Percentiles rank a stretch among this genome's conserved stretches.
Evolutionary conservation across 1,140 invertebrate genomes (phyloP).

Genomic region (Drosophila arawakana): DNA sequence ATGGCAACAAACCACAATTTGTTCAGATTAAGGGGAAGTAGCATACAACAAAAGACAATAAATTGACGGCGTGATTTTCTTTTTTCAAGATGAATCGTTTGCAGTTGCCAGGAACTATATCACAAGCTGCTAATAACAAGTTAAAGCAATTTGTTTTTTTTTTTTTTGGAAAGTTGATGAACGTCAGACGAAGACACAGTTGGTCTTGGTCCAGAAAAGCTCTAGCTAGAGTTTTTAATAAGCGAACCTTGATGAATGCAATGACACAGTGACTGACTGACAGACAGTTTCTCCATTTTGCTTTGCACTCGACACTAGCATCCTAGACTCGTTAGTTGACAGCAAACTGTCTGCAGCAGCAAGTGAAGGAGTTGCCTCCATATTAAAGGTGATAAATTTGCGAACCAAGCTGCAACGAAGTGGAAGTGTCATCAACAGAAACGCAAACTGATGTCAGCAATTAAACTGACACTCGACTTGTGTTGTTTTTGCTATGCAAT

Average conservation of each 20-base stretch:
- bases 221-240: constrained; percentile 68
- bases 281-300: constrained; percentile 6
- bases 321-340: constrained; percentile 42
- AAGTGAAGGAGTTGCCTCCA: constrained; percentile 1
- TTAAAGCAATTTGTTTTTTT: constrained; percentile 14
- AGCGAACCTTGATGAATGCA: constrained; percentile 70
- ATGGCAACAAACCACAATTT: constrained; percentile 25
- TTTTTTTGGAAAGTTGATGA: constrained; percentile 35
- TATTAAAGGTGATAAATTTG: constrained; percentile 65
- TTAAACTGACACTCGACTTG: constrained; percentile 47
- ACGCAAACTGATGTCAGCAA: constrained; percentile 44
- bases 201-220: constrained; percentile 24
- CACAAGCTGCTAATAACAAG: constrained; percentile 39
- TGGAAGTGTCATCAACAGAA: constrained; percentile 60
- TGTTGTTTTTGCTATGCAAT: constrained; percentile 26
- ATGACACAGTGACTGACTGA: constrained; percentile 6
- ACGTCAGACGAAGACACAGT: constrained; percentile 6
- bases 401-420: constrained; percentile 24
- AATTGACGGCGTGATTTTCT: constrained; percentile 16
- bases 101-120: constrained; percentile 9
- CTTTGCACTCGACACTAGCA: constrained; percentile 3
- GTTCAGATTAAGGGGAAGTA: constrained; percentile 1
- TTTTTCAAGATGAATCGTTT: constrained; percentile 6
- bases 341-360: constrained; percentile 9
- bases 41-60: not conserved